Evolutionary conservation across 2,888 invertebrate species (phyloP).

Genomic region (Apotomis turbidana): DNA sequence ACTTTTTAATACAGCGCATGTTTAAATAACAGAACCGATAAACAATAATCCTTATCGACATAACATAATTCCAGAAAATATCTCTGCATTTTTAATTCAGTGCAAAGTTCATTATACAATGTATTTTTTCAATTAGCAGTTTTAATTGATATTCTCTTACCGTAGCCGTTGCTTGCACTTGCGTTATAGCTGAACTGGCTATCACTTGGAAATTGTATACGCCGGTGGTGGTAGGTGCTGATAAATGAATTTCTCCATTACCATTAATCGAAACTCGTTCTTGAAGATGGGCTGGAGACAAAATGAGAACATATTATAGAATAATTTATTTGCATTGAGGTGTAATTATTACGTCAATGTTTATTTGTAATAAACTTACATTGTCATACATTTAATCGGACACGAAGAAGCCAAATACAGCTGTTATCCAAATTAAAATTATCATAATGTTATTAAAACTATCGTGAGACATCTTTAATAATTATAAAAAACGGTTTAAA

Average conservation of each 20-base stretch:
- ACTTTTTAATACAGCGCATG: too few relatives aligned
- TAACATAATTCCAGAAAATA: neutral
- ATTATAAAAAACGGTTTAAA: too few relatives aligned
- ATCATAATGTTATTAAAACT: too few relatives aligned
- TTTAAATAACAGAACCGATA: too few relatives aligned
- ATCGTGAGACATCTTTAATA: too few relatives aligned
- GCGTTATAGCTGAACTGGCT: conserved; percentile 64
- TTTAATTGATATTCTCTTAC: conserved; percentile 52
- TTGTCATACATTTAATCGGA: too few relatives aligned
- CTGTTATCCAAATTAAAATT: too few relatives aligned
- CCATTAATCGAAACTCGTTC: conserved; percentile 63
- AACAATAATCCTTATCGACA: too few relatives aligned
- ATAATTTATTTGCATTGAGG: too few relatives aligned
- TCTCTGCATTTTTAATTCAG: neutral
- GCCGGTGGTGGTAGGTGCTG: conserved; percentile 62
- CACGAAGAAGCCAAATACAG: too few relatives aligned
- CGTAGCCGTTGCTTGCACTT: conserved; percentile 56
- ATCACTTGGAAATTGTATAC: conserved; percentile 63
- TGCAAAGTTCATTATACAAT: neutral
- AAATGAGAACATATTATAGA: neutral
- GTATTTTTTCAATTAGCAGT: neutral
- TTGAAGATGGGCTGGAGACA: conserved; percentile 61
- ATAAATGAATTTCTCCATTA: conserved; percentile 66
- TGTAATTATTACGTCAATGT: too few relatives aligned
- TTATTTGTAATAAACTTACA: too few relatives aligned